A percentile compares a stretch with the other conserved stretches of the same genome.
Evolutionary conservation across 2,797 vertebrate genomes (phyloP).

Genomic region (Mallotus villosus): DNA sequence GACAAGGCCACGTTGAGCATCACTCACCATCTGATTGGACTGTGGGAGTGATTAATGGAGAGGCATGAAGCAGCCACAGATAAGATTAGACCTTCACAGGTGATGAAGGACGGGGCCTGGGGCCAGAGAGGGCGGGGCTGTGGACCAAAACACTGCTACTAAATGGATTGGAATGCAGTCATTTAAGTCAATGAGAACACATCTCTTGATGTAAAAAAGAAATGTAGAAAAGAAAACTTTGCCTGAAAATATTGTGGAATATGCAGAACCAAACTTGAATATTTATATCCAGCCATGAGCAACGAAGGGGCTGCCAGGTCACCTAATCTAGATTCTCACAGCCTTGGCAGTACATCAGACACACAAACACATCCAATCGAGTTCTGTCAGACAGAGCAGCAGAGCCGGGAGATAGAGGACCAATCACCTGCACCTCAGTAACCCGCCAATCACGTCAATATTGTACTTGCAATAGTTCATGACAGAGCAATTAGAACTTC

Average conservation of each 20-base stretch:
- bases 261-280: not conserved
- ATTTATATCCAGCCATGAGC: not conserved
- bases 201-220: slow-evolving; percentile 42
- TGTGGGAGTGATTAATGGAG: slow-evolving; percentile 71
- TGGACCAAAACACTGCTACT: slow-evolving; percentile 47
- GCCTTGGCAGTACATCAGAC: slow-evolving; percentile 7
- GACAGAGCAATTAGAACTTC: slow-evolving; percentile 11
- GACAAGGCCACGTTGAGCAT: slow-evolving; percentile 66
- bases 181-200: slow-evolving; percentile 62
- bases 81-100: slow-evolving; percentile 72
- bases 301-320: not conserved
- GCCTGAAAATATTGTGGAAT: not conserved
- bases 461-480: slow-evolving; percentile 4
- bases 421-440: slow-evolving; percentile 2
- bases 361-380: not conserved
- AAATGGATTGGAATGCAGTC: slow-evolving; percentile 53
- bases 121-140: slow-evolving; percentile 4
- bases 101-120: slow-evolving; percentile 65
- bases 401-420: slow-evolving; percentile 9
- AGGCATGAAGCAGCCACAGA: slow-evolving; percentile 63
- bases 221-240: no score
- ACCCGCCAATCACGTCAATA: not conserved
- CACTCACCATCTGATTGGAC: slow-evolving; percentile 66
- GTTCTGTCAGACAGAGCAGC: not conserved
- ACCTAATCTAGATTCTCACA: not conserved